Percentiles rank a stretch among this genome's conserved stretches.
Conservation (phyloP, 2,888 invertebrate species). For the Hoplodrina ambigua region DNA sequence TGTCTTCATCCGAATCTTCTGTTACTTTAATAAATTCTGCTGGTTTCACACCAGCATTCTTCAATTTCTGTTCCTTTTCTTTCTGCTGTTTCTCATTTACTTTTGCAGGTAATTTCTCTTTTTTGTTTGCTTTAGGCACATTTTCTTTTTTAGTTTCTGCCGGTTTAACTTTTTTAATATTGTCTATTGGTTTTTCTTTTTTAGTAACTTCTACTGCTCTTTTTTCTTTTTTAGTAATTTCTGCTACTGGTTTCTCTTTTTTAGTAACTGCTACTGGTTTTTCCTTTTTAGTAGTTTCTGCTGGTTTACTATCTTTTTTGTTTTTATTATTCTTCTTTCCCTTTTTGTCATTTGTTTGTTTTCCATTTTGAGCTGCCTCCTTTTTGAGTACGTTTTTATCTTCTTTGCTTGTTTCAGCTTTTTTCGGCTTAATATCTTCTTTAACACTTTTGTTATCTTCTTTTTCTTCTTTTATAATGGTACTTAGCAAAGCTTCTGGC, state of each 20-base stretch:
- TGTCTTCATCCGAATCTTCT: constrained; percentile 70
- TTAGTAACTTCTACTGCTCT: constrained; percentile 16
- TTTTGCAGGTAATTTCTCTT: constrained; percentile 43
- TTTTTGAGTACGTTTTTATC: constrained; percentile 46
- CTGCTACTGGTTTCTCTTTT: constrained; percentile 49
- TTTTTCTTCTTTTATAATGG: constrained; percentile 61
- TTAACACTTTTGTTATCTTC: constrained; percentile 49
- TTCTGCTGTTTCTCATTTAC: constrained; percentile 70
- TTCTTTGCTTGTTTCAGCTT: constrained; percentile 37
- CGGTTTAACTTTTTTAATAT: constrained; percentile 27
- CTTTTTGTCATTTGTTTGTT: constrained; percentile 36
- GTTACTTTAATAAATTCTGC: constrained; percentile 76
- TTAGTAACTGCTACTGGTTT: constrained; percentile 37
- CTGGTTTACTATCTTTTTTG: constrained; percentile 51
- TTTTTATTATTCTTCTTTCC: constrained; percentile 48
- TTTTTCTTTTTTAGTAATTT: constrained; percentile 44
- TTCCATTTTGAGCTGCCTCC: constrained; percentile 23
- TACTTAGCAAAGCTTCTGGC: constrained; percentile 74
- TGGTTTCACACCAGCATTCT: constrained; percentile 74
- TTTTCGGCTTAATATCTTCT: constrained; percentile 47
- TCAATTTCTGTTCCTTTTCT: constrained; percentile 72
- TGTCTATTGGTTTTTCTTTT: constrained; percentile 40
- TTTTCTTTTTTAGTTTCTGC: constrained; percentile 52
- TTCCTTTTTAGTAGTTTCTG: constrained; percentile 37
- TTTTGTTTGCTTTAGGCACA: constrained; percentile 40